A percentile compares a stretch with the other conserved stretches of the same genome.
Evolutionary conservation across 53 echinoderm and acorn worm species (phyloP).

Genomic region (Henricia sp.): DNA sequence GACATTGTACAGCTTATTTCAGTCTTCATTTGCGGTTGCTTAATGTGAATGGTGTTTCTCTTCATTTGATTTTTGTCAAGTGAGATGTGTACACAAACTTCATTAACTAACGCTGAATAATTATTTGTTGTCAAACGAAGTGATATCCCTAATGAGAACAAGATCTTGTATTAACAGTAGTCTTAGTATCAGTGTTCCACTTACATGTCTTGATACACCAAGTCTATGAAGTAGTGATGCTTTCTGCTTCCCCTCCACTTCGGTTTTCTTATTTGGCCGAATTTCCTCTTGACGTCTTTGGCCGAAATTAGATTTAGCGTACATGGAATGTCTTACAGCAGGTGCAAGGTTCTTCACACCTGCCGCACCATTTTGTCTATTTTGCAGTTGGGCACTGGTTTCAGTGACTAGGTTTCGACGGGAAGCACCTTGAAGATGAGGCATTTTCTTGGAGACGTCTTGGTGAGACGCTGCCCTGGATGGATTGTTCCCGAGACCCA

Average conservation of each 20-base stretch:
- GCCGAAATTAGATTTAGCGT: conserved; percentile 48
- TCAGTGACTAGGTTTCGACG: not conserved
- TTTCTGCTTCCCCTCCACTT: conserved; percentile 2
- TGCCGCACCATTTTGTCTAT: not conserved
- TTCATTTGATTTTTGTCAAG: no score
- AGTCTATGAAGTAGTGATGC: not conserved
- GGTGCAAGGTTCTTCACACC: conserved; percentile 68
- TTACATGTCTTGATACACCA: conserved; percentile 5
- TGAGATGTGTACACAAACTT: no score
- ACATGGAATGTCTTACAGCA: conserved; percentile 69
- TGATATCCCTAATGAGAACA: no score
- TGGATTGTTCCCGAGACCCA: conserved; percentile 65
- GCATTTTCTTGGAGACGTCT: not conserved
- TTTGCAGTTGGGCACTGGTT: conserved; percentile 1
- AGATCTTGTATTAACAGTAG: no score
- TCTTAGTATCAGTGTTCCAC: no score
- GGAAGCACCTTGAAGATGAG: not conserved
- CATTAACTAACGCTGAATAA: no score
- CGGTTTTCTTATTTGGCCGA: not conserved
- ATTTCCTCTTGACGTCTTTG: not conserved
- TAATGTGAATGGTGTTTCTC: no score
- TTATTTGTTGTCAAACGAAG: no score
- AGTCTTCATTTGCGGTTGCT: no score
- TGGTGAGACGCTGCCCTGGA: conserved; percentile 20
- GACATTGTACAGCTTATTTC: no score